phyloP scores from a whole-genome alignment of 1,140 invertebrate species.

The Trigoniulus corallinus region DNA sequence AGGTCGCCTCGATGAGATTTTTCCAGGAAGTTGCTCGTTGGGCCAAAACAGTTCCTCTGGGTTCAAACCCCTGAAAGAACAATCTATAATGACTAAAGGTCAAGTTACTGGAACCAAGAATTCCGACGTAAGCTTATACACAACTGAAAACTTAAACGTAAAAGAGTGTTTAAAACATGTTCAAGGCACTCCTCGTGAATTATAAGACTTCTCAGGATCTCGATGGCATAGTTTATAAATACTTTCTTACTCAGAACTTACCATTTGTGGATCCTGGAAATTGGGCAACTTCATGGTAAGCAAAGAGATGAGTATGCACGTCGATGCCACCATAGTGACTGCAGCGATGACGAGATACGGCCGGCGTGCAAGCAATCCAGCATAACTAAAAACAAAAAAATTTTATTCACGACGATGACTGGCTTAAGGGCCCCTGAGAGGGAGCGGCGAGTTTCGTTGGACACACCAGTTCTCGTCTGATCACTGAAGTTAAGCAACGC shows the following conservation, averaged over 20 bases:
- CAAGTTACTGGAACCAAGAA: neutral
- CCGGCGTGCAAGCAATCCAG: slow-evolving; percentile 48
- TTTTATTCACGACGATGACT: no score
- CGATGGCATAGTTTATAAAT: no score
- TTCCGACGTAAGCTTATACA: neutral
- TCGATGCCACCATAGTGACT: slow-evolving; percentile 45
- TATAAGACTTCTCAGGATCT: no score
- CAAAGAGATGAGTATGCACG: slow-evolving; percentile 51
- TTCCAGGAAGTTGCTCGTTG: slow-evolving; percentile 61
- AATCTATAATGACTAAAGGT: slow-evolving; percentile 1
- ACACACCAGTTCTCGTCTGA: no score
- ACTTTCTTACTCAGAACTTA: slow-evolving; percentile 21
- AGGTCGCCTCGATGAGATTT: slow-evolving; percentile 58
- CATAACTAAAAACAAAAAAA: slow-evolving; percentile 31
- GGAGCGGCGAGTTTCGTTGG: no score
- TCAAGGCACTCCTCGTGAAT: no score
- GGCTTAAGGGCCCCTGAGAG: no score
- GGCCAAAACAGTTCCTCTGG: slow-evolving; percentile 62
- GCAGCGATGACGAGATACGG: slow-evolving; percentile 49
- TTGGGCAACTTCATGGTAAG: slow-evolving; percentile 47
- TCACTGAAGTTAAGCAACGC: no score
- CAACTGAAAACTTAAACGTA: no score
- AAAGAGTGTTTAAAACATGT: no score
- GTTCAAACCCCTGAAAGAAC: slow-evolving; percentile 57
- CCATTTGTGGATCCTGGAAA: slow-evolving; percentile 56